Evolutionary conservation across 2,113 vertebrate species (phyloP).

Genomic region (Xenotilapia leptura): DNA sequence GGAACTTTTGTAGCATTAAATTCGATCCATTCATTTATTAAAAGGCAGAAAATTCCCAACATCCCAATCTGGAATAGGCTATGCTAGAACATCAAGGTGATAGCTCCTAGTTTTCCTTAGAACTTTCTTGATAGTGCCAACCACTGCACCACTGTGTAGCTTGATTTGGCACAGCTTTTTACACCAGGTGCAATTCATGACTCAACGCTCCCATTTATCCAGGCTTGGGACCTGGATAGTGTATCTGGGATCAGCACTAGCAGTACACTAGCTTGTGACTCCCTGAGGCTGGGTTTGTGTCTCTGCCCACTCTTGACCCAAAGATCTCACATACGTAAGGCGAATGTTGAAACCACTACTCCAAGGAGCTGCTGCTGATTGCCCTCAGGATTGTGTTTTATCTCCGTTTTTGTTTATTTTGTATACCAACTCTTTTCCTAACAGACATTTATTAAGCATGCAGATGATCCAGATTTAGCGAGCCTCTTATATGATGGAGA

Average conservation of each 20-base stretch:
- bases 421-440: not conserved
- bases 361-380: not conserved
- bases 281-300: not conserved
- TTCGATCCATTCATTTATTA: rapidly evolving
- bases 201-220: not conserved
- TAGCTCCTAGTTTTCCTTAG: not conserved
- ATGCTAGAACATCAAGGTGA: rapidly evolving
- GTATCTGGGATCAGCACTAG: not conserved
- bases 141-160: not conserved
- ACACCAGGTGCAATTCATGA: not conserved
- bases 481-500: not conserved
- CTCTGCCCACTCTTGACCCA: not conserved
- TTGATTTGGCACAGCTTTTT: not conserved
- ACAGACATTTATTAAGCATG: not conserved
- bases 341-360: not conserved
- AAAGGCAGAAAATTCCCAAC: not conserved
- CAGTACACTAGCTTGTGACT: not conserved
- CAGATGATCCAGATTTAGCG: not conserved
- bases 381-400: not conserved
- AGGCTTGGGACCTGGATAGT: not conserved
- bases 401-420: not conserved
- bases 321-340: not conserved
- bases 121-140: not conserved
- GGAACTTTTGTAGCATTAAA: rapidly evolving
- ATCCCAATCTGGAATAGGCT: not conserved